Evolutionary conservation across 2,888 invertebrate species (phyloP).

Genomic region (Polydrusus pterygomalis): DNA sequence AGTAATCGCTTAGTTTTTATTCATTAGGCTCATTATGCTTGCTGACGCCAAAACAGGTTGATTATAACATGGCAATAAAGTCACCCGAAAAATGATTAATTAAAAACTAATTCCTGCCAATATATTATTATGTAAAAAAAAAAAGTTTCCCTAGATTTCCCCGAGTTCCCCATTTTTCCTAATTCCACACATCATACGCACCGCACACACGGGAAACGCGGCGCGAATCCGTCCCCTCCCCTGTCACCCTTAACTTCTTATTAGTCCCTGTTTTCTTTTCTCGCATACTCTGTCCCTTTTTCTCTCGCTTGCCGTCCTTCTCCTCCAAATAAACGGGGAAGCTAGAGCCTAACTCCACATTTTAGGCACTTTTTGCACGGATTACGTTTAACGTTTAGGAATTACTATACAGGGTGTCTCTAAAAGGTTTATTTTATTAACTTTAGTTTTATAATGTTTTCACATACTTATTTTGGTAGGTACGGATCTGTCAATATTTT

Average conservation of each 20-base stretch:
- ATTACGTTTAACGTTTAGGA: neutral
- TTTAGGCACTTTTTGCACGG: conserved; percentile 44
- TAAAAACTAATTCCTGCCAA: no score
- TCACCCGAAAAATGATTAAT: no score
- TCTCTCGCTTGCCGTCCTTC: conserved; percentile 44
- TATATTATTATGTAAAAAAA: no score
- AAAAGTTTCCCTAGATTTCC: neutral
- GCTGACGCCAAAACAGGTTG: no score
- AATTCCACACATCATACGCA: conserved; percentile 56
- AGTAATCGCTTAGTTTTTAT: no score
- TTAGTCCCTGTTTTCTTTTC: conserved; percentile 57
- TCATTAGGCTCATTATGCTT: no score
- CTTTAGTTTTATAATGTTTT: no score
- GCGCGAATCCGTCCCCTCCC: conserved; percentile 30
- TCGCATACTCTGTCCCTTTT: conserved; percentile 47
- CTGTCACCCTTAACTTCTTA: conserved; percentile 51
- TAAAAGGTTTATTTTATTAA: no score
- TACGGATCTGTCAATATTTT: no score
- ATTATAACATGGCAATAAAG: no score
- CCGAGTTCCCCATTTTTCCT: conserved; percentile 45
- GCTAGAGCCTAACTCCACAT: conserved; percentile 51
- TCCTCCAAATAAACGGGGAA: conserved; percentile 51
- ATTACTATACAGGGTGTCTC: neutral
- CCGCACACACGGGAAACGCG: conserved; percentile 48
- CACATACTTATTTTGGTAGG: no score